Conservation (phyloP, 2,113 vertebrate species). For the Pogonocichla stellata region DNA sequence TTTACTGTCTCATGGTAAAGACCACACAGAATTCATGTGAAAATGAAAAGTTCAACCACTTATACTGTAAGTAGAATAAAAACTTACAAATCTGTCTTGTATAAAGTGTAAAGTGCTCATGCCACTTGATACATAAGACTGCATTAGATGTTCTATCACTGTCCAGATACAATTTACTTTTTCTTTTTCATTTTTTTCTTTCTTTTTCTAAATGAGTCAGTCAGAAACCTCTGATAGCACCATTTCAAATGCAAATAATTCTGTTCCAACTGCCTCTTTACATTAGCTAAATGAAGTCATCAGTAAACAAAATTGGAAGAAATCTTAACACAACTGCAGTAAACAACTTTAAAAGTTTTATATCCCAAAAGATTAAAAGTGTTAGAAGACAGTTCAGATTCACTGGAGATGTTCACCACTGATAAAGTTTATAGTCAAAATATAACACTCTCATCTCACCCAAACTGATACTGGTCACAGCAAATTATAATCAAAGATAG, state of each 20-base stretch:
- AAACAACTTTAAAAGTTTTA: slow-evolving; percentile 84
- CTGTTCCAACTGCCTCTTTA: slow-evolving; percentile 84
- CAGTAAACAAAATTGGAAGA: slow-evolving; percentile 84
- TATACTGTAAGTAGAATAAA: neutral
- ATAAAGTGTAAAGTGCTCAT: neutral
- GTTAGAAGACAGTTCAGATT: slow-evolving; percentile 69
- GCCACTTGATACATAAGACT: neutral
- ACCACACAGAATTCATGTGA: neutral
- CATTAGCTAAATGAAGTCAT: slow-evolving; percentile 87
- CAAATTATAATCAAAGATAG: slow-evolving; percentile 85
- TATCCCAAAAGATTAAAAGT: slow-evolving; percentile 73
- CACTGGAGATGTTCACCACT: slow-evolving; percentile 59
- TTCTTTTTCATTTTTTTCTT: neutral
- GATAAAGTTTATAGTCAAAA: slow-evolving; percentile 72
- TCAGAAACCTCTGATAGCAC: slow-evolving; percentile 77
- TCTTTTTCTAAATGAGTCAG: slow-evolving; percentile 69
- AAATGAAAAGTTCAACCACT: neutral
- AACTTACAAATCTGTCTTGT: neutral
- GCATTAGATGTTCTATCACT: slow-evolving; percentile 55
- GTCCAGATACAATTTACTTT: slow-evolving; percentile 74
- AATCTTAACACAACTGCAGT: slow-evolving; percentile 80
- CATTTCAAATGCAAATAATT: slow-evolving; percentile 86
- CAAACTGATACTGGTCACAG: slow-evolving; percentile 75
- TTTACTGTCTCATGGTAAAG: neutral
- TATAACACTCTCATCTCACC: slow-evolving; percentile 60